A percentile compares a stretch with the other conserved stretches of the same genome.
phyloP scores from a whole-genome alignment of 2,888 invertebrate species.

The Heterodera filipjevi region DNA sequence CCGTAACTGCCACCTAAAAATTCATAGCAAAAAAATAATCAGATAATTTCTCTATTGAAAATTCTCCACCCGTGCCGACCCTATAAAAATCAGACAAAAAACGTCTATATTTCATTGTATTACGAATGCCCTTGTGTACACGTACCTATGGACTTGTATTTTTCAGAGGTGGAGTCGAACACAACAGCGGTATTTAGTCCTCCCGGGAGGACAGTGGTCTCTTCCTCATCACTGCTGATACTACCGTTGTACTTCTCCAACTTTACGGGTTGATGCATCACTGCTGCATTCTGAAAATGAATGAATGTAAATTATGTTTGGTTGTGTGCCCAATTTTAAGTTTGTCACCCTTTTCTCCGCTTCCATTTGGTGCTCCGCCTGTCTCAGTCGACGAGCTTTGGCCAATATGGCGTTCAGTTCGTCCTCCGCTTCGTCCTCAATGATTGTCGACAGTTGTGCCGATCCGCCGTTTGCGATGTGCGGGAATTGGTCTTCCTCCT shows the following conservation, averaged over 20 bases:
- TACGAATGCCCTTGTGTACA: too few relatives aligned
- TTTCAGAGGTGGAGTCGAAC: conserved; percentile 63
- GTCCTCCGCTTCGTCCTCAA: conserved; percentile 63
- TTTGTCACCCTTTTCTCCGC: background rate
- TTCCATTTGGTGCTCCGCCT: conserved; percentile 17
- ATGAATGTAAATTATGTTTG: too few relatives aligned
- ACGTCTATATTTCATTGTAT: too few relatives aligned
- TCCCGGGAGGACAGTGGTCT: background rate
- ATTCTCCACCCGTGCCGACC: too few relatives aligned
- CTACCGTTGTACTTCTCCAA: conserved; percentile 47
- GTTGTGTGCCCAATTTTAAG: background rate
- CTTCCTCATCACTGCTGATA: conserved; percentile 39
- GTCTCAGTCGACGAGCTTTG: conserved; percentile 46
- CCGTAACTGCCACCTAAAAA: conserved; percentile 46
- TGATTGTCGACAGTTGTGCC: background rate
- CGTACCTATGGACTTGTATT: conserved; percentile 60
- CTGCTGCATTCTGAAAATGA: too few relatives aligned
- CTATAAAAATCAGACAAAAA: too few relatives aligned
- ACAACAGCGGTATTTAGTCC: conserved; percentile 42
- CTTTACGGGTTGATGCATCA: conserved; percentile 35
- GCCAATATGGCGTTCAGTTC: conserved; percentile 58
- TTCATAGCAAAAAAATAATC: too few relatives aligned
- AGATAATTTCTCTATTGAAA: background rate
- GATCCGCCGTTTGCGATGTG: background rate
- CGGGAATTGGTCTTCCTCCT: conserved; percentile 28